Evolutionary conservation across 1,140 invertebrate genomes (phyloP), one percentile per base, ranked within the genome.

Genomic region (Euura saliciscinereae): DNA sequence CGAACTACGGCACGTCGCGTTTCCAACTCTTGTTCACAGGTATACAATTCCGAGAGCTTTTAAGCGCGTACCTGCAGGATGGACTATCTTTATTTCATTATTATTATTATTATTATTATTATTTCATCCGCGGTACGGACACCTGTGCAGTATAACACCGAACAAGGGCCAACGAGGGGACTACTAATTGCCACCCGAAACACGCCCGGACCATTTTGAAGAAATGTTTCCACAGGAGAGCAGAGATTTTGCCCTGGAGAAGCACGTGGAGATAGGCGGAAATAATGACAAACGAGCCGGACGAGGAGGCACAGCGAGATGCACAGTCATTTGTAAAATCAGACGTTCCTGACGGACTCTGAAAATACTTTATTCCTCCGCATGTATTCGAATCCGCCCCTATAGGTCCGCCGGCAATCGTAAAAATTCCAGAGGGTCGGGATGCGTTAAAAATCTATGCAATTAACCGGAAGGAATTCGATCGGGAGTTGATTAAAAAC

Each of bases 391-490:
- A 59, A n/a, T 28, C 51, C 51, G 51, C 51, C 51, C 51, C 51
- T 59, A 8, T 59, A 28, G 28, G 28, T 28, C 28, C 28, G 28
- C 28, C 28, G 28, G 28, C 51, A 59, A 59, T 75, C 69, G 71
- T 72, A 77, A 76, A 75, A 74, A 86, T 86, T 86, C 84, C 86
- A 85, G 74, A 72, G 76, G 77, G 77, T 76, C 73, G 77, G 75
- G 76, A 79, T 79, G 78, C 78, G 84, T 82, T 82, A 79, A 77
- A 85, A 85, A 85, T 83, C 81, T 78, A 77, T 75, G 85, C 85
- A 86, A 86, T 86, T 86, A 84, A 85, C 83, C 81, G 79, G 51
- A 77, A 81, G 80, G 84, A 86, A 86, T 86, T 83, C 79, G 68
- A 71, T 73, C 75, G 76, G 74, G 80, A 78, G 82, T 86, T 84